phyloP scores from a whole-genome alignment of 1,140 invertebrate genomes.

The Maconellicoccus hirsutus region DNA sequence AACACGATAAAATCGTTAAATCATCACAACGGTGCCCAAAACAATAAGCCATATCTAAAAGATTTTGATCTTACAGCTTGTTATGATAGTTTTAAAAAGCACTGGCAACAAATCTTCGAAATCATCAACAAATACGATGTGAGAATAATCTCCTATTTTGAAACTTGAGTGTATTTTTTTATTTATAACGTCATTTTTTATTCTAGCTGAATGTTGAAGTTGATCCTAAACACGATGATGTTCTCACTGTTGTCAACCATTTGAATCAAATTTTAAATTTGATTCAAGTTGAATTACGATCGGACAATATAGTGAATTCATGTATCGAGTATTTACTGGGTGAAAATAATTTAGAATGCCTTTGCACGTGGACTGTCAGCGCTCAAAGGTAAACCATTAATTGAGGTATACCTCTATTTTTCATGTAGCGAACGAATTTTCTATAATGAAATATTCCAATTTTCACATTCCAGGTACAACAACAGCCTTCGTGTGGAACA shows the following conservation, averaged over 20 bases:
- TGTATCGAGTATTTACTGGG: constrained; percentile 64
- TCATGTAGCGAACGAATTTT: background rate
- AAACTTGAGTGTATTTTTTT: background rate
- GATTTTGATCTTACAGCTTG: constrained; percentile 63
- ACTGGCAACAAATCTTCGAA: constrained; percentile 82
- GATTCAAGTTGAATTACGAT: constrained; percentile 65
- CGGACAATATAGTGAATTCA: constrained; percentile 34
- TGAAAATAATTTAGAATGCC: constrained; percentile 62
- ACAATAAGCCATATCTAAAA: background rate
- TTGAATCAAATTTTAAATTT: constrained; percentile 83
- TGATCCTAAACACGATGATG: constrained; percentile 60
- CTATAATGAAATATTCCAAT: constrained; percentile 27
- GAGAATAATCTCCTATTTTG: constrained; percentile 28
- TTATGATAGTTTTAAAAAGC: constrained; percentile 84
- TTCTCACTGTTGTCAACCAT: constrained; percentile 80
- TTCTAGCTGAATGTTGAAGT: background rate
- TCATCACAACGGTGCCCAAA: background rate
- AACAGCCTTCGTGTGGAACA: constrained; percentile 72
- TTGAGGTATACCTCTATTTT: too few species aligned
- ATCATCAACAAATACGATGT: constrained; percentile 63
- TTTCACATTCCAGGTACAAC: constrained; percentile 53
- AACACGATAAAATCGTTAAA: background rate
- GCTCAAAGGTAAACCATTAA: constrained; percentile 52
- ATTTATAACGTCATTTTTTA: background rate
- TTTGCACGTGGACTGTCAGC: constrained; percentile 62